These are phyloP conservation scores for Carabus problematicus DNA, from an alignment of 2,888 invertebrate genomes.

Conservation along the genomic window DNA sequence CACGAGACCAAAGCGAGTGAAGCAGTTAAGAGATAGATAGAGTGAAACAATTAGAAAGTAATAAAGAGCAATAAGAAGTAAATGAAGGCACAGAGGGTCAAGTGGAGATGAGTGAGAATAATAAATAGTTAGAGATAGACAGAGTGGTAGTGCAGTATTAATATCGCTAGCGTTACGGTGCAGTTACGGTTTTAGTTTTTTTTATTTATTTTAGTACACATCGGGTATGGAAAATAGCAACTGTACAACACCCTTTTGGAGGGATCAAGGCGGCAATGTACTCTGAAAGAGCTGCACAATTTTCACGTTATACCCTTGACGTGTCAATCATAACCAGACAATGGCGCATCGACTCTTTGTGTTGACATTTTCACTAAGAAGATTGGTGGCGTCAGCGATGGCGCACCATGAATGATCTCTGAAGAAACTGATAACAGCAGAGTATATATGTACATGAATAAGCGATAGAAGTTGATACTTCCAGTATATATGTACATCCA, in stretches of 20 bases:
- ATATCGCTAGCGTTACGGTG: conserved; percentile 40
- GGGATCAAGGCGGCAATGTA: conserved; percentile 43
- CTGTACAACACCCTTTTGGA: conserved; percentile 44
- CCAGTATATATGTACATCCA: not conserved
- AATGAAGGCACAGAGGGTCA: not conserved
- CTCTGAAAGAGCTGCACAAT: conserved; percentile 26
- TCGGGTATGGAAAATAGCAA: conserved; percentile 39
- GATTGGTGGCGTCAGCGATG: too few relatives aligned
- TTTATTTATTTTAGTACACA: conserved; percentile 20
- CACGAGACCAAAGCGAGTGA: not conserved
- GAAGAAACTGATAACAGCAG: too few relatives aligned
- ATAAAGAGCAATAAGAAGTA: conserved; percentile 11
- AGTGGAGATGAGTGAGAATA: conserved; percentile 3
- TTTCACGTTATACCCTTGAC: conserved; percentile 24
- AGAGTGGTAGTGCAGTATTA: conserved; percentile 13
- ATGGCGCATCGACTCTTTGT: conserved; percentile 9
- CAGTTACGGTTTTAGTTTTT: conserved; percentile 21
- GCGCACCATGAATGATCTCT: too few relatives aligned
- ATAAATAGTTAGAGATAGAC: not conserved
- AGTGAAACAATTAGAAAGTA: conserved; percentile 11
- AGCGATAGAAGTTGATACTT: not conserved
- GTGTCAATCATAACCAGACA: conserved; percentile 40
- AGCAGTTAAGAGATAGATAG: conserved; percentile 11
- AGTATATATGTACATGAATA: not conserved
- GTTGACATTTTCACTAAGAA: conserved; percentile 15